Base-by-base conservation (phyloP, 2,888 invertebrate genomes). In the Ochropacha duplaris region DNA sequence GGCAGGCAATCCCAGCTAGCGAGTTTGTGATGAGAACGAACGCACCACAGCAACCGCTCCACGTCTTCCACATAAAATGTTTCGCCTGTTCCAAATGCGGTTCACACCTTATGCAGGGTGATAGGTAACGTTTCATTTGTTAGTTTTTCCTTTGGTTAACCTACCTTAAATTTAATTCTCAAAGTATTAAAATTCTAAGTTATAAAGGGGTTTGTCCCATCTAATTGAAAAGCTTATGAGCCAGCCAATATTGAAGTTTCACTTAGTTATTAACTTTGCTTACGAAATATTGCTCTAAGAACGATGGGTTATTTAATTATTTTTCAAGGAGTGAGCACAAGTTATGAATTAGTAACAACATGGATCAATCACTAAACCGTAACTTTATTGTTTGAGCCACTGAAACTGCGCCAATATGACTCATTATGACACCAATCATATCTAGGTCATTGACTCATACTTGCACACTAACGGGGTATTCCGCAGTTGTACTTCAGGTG, bases 61-160 rank as follows among this genome's bases (percentile, higher is more conserved):
- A 95, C 90, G 97, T 98, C 80, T 98, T 97, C 95, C 98, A 98
- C 94, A 95, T 98, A 93, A 98, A 98, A 94, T 98, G 98, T 94
- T 98, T 98, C 94, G 95, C 96, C 76, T 98, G 98, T 94, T 97
- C 97, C 92, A 98, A 98, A 90, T 98, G 98, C 90, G 96, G 97
- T 78, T 95, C 96, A 79, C 96, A 96, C 90, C 96, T 98, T 79
- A 95, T 96, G 90, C 96, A 97, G 78, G 98, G 98, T 78, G 98
- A 98, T 95, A 95, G 97, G 95, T 96, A 84, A 89, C 86, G 67
- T 54, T 11, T 49, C 44, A 44, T 44, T 44, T 44, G 44, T 44
- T 44, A 44, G 44, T 44, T 44, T 9, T 44, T 1, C 39, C 31
- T 11, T 31, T 31, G 9, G 31, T n/a, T n/a, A n/a, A 11, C 1